phyloP scores from a whole-genome alignment of 2,888 invertebrate species.

The Apamea anceps region DNA sequence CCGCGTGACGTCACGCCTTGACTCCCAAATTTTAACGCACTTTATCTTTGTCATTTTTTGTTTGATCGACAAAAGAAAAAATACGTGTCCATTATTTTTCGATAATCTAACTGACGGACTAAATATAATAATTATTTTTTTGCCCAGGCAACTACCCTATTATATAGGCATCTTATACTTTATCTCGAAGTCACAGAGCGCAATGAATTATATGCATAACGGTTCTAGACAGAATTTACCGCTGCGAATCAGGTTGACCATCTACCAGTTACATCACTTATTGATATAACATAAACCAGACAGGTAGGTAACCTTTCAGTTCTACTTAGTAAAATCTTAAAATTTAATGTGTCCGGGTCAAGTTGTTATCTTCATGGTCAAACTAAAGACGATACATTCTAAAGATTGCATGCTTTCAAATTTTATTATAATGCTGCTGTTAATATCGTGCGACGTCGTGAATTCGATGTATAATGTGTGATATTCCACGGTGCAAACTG shows the following conservation, averaged over 20 bases:
- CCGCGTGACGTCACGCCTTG: too few species aligned
- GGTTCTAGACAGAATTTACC: neutral
- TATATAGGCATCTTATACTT: neutral
- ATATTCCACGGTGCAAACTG: slow-evolving; percentile 8
- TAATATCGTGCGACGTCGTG: slow-evolving; percentile 5
- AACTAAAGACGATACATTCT: slow-evolving; percentile 6
- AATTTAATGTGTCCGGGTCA: neutral
- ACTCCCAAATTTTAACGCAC: too few species aligned
- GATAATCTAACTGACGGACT: too few species aligned
- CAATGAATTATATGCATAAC: neutral
- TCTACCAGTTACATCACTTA: neutral
- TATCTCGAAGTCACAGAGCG: neutral
- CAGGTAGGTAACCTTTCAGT: slow-evolving; percentile 11
- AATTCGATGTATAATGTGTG: neutral
- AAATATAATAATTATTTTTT: too few species aligned
- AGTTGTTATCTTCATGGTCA: slow-evolving; percentile 9
- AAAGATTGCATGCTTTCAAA: slow-evolving; percentile 29
- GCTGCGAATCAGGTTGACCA: neutral
- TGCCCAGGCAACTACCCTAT: too few species aligned
- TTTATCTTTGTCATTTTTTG: too few species aligned
- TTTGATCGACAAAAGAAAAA: too few species aligned
- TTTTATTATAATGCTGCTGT: slow-evolving; percentile 41
- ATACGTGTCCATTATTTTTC: too few species aligned
- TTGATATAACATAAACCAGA: slow-evolving; percentile 11
- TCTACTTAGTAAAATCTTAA: neutral